Evolutionary conservation across 2,797 vertebrate genomes (phyloP).

Genomic region (Sebastes trivittatus): DNA sequence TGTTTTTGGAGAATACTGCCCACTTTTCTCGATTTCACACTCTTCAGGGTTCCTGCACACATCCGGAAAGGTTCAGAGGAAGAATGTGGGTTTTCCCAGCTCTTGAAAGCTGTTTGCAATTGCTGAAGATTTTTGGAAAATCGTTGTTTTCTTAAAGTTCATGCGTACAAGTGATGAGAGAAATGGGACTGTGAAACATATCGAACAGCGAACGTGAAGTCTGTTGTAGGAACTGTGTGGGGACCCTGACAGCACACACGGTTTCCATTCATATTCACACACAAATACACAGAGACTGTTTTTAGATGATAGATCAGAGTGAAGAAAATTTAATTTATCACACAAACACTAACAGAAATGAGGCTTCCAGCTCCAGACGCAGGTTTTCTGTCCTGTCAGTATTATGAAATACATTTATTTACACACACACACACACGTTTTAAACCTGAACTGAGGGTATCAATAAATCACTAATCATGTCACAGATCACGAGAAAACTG

Average conservation of each 20-base stretch:
- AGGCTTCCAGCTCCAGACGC: slow-evolving; percentile 53
- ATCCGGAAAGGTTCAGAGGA: not conserved
- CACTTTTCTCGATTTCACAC: not conserved
- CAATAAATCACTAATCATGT: slow-evolving; percentile 62
- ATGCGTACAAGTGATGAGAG: not conserved
- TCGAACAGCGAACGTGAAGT: not conserved
- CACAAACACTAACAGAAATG: slow-evolving; percentile 31
- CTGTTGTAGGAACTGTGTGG: not conserved
- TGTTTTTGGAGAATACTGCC: slow-evolving; percentile 9
- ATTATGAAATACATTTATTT: slow-evolving; percentile 30
- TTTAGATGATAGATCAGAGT: slow-evolving; percentile 40
- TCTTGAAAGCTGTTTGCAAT: not conserved
- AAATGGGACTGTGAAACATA: slow-evolving; percentile 10
- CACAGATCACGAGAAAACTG: slow-evolving; percentile 71
- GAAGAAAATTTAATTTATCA: slow-evolving; percentile 30
- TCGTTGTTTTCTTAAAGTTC: not conserved
- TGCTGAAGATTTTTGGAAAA: not conserved
- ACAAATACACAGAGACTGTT: slow-evolving; percentile 36
- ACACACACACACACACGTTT: not conserved
- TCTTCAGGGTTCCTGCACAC: slow-evolving; percentile 25
- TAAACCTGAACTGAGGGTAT: slow-evolving; percentile 34
- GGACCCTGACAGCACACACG: not conserved
- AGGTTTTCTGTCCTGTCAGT: slow-evolving; percentile 36
- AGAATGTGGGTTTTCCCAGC: not conserved
- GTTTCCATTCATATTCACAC: not conserved